Conservation (phyloP, 1,140 invertebrate species). For the Conopomorpha cramerella region DNA sequence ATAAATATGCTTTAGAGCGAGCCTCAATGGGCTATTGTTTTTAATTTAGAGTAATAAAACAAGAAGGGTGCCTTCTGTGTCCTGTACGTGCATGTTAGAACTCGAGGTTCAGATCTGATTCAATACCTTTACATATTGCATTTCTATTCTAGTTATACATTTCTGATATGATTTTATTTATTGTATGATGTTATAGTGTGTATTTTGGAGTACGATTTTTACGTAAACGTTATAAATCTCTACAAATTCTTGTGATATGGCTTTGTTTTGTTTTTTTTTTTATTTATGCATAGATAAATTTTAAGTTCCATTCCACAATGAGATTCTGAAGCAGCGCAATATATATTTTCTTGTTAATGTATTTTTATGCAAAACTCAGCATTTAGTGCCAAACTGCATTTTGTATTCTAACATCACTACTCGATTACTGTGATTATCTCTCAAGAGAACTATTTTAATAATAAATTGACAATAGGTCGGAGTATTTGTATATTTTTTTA, state of each 20-base stretch:
- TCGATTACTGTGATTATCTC: constrained; percentile 38
- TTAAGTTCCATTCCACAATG: constrained; percentile 10
- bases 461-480: constrained; percentile 23
- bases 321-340: no score
- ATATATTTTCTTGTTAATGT: no score
- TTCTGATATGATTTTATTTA: constrained; percentile 46
- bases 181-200: constrained; percentile 32
- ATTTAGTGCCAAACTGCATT: constrained; percentile 47
- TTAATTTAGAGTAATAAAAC: constrained; percentile 12
- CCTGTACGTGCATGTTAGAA: constrained; percentile 38
- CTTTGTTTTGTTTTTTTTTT: constrained; percentile 27
- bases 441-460: constrained; percentile 24
- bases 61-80: constrained; percentile 33
- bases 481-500: constrained; percentile 40
- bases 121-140: constrained; percentile 33
- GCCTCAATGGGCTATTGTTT: constrained; percentile 7
- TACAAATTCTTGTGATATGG: constrained; percentile 55
- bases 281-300: constrained; percentile 26
- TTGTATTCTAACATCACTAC: constrained; percentile 21
- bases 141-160: constrained; percentile 55
- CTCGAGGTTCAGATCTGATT: constrained; percentile 30
- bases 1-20: constrained; percentile 52
- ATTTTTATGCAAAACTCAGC: no score
- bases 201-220: constrained; percentile 50
- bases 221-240: constrained; percentile 42